A percentile compares a stretch with the other conserved stretches of the same genome.
These are phyloP conservation scores for Glyphotaelius pellucidus DNA, from an alignment of 2,888 invertebrate genomes.

Conservation along the genomic window DNA sequence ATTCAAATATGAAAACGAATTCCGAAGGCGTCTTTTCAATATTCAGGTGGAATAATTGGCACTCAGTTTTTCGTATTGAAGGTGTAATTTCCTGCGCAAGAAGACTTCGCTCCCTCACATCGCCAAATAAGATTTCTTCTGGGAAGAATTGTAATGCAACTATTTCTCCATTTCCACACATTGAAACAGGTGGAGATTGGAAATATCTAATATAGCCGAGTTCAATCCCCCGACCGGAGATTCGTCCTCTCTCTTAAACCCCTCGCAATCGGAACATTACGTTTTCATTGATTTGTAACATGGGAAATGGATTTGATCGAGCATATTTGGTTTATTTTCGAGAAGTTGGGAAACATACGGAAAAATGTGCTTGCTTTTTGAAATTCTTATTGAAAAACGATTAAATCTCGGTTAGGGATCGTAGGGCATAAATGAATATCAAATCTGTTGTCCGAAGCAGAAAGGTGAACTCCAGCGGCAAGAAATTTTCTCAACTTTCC, in stretches of 20 bases:
- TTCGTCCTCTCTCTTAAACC: background rate
- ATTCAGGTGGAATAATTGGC: background rate
- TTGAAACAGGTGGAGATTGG: background rate
- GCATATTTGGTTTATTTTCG: background rate
- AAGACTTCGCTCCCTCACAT: conserved; percentile 45
- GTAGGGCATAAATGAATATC: background rate
- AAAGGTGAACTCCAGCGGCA: background rate
- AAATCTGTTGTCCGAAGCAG: background rate
- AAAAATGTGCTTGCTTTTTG: background rate
- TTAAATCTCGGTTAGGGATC: background rate
- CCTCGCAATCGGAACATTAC: background rate
- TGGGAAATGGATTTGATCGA: background rate
- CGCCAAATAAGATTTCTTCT: conserved; percentile 16
- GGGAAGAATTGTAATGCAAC: conserved; percentile 45
- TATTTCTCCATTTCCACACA: conserved; percentile 39
- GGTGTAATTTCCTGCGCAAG: conserved; percentile 38
- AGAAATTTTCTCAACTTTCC: too few species aligned
- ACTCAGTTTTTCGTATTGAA: conserved; percentile 11
- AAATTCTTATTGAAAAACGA: background rate
- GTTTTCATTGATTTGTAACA: background rate
- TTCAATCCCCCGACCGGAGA: conserved; percentile 5
- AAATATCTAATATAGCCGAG: background rate
- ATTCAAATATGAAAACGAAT: background rate
- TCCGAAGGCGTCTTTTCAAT: background rate
- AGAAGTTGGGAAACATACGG: too few species aligned